A percentile compares a stretch with the other conserved stretches of the same genome.
phyloP scores from a whole-genome alignment of 2,797 vertebrate genomes.

The Scolopax bukidnonensis region DNA sequence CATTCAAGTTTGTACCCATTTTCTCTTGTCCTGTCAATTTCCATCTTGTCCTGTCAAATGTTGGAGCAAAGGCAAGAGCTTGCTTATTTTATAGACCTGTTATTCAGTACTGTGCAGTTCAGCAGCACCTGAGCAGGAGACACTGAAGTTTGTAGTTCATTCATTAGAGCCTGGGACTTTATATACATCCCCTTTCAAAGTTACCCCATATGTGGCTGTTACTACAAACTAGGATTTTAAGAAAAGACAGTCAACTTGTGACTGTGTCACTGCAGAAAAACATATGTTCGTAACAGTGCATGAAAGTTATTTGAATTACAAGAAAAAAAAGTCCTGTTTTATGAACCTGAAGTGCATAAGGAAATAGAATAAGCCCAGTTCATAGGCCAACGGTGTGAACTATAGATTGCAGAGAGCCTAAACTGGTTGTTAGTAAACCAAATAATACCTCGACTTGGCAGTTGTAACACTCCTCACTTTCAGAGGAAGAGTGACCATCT shows the following conservation, averaged over 20 bases:
- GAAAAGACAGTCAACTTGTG: neutral
- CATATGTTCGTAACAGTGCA: neutral
- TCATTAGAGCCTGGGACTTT: neutral
- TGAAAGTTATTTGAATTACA: neutral
- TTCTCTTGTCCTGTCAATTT: too few species aligned
- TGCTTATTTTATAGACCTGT: neutral
- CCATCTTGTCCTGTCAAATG: neutral
- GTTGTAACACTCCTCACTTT: neutral
- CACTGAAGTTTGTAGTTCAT: neutral
- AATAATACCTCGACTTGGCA: neutral
- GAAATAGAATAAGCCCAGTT: neutral
- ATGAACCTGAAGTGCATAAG: neutral
- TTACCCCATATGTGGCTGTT: neutral
- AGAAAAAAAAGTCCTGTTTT: neutral
- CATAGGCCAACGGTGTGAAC: neutral
- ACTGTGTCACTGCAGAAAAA: neutral
- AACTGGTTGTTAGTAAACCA: neutral
- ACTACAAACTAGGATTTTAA: neutral
- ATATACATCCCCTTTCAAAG: neutral
- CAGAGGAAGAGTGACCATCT: neutral
- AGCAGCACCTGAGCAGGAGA: neutral
- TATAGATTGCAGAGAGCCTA: neutral
- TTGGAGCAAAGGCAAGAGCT: neutral
- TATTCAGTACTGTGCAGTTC: neutral
- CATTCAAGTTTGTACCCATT: too few species aligned